Evolutionary conservation across 2,797 vertebrate genomes (phyloP).

Genomic region (Naso thynnoides): DNA sequence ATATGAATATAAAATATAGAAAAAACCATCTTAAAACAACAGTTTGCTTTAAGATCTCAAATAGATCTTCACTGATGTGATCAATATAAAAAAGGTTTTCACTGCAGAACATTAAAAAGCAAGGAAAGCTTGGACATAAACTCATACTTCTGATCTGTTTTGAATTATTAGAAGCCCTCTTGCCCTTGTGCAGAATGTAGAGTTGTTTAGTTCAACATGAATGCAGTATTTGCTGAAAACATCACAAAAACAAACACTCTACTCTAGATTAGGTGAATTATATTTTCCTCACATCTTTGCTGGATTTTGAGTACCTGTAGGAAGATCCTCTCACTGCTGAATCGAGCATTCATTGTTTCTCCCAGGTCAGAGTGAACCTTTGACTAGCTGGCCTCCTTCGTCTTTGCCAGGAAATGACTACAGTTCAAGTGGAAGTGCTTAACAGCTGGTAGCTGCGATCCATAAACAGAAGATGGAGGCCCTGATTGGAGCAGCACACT

Average conservation of each 20-base stretch:
- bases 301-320: conserved; percentile 30
- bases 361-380: conserved; percentile 62
- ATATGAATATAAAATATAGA: too few species aligned
- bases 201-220: background rate
- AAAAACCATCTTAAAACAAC: too few species aligned
- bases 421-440: conserved; percentile 75
- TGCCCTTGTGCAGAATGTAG: too few species aligned
- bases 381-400: conserved; percentile 50
- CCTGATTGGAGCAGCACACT: conserved; percentile 76
- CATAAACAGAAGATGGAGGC: conserved; percentile 78
- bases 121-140: too few species aligned
- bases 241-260: background rate
- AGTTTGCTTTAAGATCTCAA: too few species aligned
- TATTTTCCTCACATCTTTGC: conserved; percentile 19
- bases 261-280: conserved; percentile 4
- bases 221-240: conserved; percentile 18
- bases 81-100: too few species aligned
- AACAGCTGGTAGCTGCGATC: conserved; percentile 81
- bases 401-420: conserved; percentile 71
- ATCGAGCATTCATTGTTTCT: conserved; percentile 45
- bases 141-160: too few species aligned
- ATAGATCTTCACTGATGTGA: too few species aligned
- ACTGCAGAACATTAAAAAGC: too few species aligned
- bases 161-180: too few species aligned
- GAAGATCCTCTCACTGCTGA: conserved; percentile 27